A percentile compares a stretch with the other conserved stretches of the same genome.
Conservation (phyloP, 2,113 vertebrate genomes). For the Periophthalmodon schlosseri region DNA sequence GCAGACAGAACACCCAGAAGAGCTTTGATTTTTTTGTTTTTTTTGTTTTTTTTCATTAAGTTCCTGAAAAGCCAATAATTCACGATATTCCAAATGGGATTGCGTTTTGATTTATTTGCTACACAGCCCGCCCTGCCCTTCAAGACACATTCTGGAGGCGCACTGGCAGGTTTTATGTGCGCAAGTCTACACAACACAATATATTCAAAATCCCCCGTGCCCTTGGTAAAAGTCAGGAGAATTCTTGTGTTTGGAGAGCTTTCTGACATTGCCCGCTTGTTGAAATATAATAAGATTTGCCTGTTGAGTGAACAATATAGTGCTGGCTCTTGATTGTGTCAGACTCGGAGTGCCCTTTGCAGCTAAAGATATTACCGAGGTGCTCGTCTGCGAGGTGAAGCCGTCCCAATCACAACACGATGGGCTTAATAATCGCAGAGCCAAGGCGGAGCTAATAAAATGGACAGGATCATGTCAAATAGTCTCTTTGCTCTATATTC, state of each 20-base stretch:
- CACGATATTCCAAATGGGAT: conserved; percentile 31
- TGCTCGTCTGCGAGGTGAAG: conserved; percentile 16
- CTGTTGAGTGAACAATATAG: conserved; percentile 15
- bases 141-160: conserved; percentile 19
- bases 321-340: conserved; percentile 20
- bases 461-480: conserved; percentile 21
- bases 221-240: conserved; percentile 11
- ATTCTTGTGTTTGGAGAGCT: conserved; percentile 10
- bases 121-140: conserved; percentile 32
- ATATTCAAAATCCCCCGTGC: background rate
- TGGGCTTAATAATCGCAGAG: background rate
- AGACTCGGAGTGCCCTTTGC: conserved; percentile 22
- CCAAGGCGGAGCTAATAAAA: conserved; percentile 8
- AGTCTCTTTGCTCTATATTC: background rate
- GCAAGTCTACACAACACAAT: conserved; percentile 20
- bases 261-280: conserved; percentile 19
- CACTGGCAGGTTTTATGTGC: conserved; percentile 9
- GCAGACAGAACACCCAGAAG: background rate
- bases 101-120: conserved; percentile 24
- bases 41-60: background rate
- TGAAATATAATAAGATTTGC: conserved; percentile 29
- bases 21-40: background rate
- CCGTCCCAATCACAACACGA: background rate
- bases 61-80: conserved; percentile 13
- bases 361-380: conserved; percentile 17